Evolutionary conservation across 2,113 vertebrate species (phyloP).

Genomic region (Lagopus muta): DNA sequence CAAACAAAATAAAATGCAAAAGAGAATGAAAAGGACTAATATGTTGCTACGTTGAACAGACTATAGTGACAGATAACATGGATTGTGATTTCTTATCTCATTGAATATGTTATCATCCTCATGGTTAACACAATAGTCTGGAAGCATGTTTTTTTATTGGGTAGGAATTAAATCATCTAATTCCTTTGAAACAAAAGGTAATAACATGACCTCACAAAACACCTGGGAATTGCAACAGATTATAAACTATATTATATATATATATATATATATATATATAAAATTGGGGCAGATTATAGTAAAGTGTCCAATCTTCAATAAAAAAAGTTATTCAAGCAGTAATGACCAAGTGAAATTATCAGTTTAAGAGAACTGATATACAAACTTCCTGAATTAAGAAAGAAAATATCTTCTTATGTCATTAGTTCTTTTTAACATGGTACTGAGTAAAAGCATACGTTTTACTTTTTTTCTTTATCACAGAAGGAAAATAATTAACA

Average conservation of each 20-base stretch:
- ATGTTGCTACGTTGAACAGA: too few relatives aligned
- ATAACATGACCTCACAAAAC: not conserved
- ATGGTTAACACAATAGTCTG: not conserved
- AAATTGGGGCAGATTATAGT: not conserved
- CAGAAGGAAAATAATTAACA: not conserved
- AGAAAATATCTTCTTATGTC: not conserved
- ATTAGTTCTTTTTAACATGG: not conserved
- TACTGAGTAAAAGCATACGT: not conserved
- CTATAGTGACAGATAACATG: not conserved
- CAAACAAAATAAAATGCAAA: too few relatives aligned
- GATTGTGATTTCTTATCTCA: not conserved
- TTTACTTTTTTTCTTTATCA: not conserved
- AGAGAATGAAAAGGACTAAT: not conserved
- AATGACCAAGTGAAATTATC: not conserved
- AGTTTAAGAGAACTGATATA: not conserved
- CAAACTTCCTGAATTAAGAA: not conserved
- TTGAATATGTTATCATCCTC: not conserved
- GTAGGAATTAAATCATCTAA: not conserved
- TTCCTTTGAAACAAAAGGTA: not conserved
- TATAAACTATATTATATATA: too few relatives aligned
- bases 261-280: too few relatives aligned
- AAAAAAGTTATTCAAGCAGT: not conserved
- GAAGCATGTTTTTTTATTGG: not conserved
- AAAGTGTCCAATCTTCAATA: too few relatives aligned
- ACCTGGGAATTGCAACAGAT: not conserved